Percentiles rank a stretch among this genome's conserved stretches.
Conservation (phyloP, 1,140 invertebrate genomes). For the Atta colombica region DNA sequence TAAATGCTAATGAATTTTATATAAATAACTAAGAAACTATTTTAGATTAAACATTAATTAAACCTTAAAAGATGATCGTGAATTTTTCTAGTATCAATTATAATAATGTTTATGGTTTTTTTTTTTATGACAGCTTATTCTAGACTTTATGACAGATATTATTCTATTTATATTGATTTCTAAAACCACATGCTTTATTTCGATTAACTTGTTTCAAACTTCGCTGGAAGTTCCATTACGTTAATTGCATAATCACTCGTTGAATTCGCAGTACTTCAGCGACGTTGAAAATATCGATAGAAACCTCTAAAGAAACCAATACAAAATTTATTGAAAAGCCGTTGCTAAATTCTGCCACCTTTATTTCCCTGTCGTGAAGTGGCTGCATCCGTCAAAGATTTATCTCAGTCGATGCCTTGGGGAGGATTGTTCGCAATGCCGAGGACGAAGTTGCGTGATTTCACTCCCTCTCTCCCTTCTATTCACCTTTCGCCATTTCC, state of each 20-base stretch:
- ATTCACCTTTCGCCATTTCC: conserved; percentile 61
- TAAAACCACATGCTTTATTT: background rate
- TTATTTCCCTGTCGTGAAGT: conserved; percentile 41
- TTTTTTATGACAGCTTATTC: background rate
- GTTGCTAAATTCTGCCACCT: conserved; percentile 15
- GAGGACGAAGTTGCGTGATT: conserved; percentile 24
- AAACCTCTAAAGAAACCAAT: conserved; percentile 37
- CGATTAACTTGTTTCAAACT: background rate
- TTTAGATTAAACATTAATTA: conserved; percentile 5
- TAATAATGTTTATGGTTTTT: background rate
- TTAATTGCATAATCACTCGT: conserved; percentile 25
- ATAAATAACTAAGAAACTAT: background rate
- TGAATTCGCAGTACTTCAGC: background rate
- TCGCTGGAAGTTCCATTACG: conserved; percentile 20
- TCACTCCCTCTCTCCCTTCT: conserved; percentile 12
- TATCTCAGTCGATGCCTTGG: conserved; percentile 62
- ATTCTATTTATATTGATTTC: background rate
- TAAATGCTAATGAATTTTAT: no score
- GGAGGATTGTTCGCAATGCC: conserved; percentile 51
- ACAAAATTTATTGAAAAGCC: conserved; percentile 49
- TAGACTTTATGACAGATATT: background rate
- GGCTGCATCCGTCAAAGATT: conserved; percentile 49
- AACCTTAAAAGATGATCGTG: conserved; percentile 6
- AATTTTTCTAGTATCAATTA: background rate
- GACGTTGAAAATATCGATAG: background rate